phyloP scores from a whole-genome alignment of 2,113 vertebrate genomes.

The Ceyx cyanopectus region DNA sequence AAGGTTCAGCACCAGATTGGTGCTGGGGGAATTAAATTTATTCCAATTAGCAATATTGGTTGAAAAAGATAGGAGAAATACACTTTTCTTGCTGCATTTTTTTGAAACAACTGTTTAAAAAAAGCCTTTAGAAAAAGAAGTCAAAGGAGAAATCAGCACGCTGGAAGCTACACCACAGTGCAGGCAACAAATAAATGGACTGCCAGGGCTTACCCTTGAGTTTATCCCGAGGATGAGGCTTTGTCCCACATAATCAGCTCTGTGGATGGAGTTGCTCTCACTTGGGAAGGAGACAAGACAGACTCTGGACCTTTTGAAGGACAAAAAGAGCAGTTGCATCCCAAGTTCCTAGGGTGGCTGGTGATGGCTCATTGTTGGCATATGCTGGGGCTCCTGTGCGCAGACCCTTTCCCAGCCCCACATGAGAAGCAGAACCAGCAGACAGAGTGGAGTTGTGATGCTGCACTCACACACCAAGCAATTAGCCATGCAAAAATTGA shows the following conservation, averaged over 20 bases:
- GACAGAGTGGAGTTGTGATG: not conserved
- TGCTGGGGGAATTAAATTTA: not conserved
- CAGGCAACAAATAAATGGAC: not conserved
- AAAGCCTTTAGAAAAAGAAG: not conserved
- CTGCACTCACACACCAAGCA: not conserved
- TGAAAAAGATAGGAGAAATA: not conserved
- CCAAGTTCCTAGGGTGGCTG: not conserved
- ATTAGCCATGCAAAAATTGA: not conserved
- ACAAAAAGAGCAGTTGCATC: not conserved
- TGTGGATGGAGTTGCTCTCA: not conserved
- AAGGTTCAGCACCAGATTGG: not conserved
- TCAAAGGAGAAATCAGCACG: not conserved
- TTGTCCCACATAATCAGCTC: not conserved
- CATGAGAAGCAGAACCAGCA: not conserved
- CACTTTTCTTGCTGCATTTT: not conserved
- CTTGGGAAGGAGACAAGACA: not conserved
- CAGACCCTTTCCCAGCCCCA: not conserved
- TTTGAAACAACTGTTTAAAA: not conserved
- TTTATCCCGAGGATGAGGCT: not conserved
- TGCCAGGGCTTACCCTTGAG: not conserved
- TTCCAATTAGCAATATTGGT: not conserved
- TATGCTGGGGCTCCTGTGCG: fast-evolving
- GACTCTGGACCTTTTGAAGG: not conserved
- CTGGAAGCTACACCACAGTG: not conserved
- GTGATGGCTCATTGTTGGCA: not conserved